phyloP scores from a whole-genome alignment of 2,888 invertebrate genomes.

The Trachelus iudaicus region DNA sequence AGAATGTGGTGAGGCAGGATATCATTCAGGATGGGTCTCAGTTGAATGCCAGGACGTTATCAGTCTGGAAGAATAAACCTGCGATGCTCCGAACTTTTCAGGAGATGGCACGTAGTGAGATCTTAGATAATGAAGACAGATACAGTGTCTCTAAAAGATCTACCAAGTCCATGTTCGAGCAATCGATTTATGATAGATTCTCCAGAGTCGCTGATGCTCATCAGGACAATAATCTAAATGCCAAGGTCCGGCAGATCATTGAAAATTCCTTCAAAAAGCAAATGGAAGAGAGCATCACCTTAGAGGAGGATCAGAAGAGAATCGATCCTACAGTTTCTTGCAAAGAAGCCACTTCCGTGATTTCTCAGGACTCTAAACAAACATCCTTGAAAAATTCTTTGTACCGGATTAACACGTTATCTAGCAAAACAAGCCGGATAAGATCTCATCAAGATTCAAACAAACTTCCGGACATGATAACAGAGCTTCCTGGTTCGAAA shows the following conservation, averaged over 20 bases:
- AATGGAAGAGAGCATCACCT: conserved; percentile 52
- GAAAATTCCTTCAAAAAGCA: conserved; percentile 60
- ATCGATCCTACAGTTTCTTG: background rate
- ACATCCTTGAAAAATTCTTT: conserved; percentile 11
- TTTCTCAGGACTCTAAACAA: conserved; percentile 14
- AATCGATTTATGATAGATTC: conserved; percentile 23
- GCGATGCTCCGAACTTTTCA: conserved; percentile 48
- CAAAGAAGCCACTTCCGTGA: conserved; percentile 11
- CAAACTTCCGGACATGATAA: conserved; percentile 57
- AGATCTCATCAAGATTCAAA: conserved; percentile 12
- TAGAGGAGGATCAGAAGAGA: conserved; percentile 26
- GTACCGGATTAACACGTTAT: background rate
- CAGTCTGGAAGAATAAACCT: conserved; percentile 49
- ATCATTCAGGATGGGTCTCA: conserved; percentile 19
- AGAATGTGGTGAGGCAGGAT: conserved; percentile 44
- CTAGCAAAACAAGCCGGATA: background rate
- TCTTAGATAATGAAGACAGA: conserved; percentile 51
- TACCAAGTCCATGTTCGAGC: conserved; percentile 58
- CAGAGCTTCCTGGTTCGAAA: conserved; percentile 47
- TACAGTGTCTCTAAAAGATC: conserved; percentile 52
- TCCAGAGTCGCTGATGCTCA: background rate
- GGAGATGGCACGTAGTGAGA: conserved; percentile 54
- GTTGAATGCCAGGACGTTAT: conserved; percentile 20
- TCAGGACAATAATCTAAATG: conserved; percentile 41
- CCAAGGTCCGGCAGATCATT: conserved; percentile 56